A percentile compares a stretch with the other conserved stretches of the same genome.
Evolutionary conservation across 1,140 invertebrate genomes (phyloP).

Genomic region (Tetragnatha versicolor): DNA sequence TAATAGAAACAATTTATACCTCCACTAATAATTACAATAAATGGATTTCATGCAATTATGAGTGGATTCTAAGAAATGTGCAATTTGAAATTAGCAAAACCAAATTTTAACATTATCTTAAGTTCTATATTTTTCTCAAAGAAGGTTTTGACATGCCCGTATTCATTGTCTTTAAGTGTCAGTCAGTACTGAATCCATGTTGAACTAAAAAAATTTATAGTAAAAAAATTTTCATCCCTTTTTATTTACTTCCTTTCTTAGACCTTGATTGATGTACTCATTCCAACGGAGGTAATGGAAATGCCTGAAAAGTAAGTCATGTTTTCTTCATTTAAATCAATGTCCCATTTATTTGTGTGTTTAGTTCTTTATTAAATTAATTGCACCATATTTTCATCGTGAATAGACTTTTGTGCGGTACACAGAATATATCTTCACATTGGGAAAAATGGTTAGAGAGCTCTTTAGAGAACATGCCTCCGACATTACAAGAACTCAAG

Average conservation of each 20-base stretch:
- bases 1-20: no score
- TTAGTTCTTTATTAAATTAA: neutral
- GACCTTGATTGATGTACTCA: constrained; percentile 42
- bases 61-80: neutral
- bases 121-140: neutral
- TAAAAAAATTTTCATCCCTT: neutral
- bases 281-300: constrained; percentile 24
- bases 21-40: no score
- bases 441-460: constrained; percentile 33
- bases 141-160: neutral
- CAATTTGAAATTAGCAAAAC: no score
- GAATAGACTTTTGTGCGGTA: constrained; percentile 2
- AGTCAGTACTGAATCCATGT: neutral
- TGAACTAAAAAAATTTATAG: neutral
- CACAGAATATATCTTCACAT: constrained; percentile 19
- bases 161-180: neutral
- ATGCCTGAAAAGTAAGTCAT: constrained; percentile 38
- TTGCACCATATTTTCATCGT: neutral
- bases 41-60: no score
- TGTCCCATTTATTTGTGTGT: neutral
- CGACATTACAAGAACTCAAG: neutral
- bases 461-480: constrained; percentile 28
- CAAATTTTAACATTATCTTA: neutral
- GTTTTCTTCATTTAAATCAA: neutral
- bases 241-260: constrained; percentile 9